These are phyloP conservation scores for Sitobion miscanthi DNA, from an alignment of 1,140 invertebrate species.

Conservation along the genomic window DNA sequence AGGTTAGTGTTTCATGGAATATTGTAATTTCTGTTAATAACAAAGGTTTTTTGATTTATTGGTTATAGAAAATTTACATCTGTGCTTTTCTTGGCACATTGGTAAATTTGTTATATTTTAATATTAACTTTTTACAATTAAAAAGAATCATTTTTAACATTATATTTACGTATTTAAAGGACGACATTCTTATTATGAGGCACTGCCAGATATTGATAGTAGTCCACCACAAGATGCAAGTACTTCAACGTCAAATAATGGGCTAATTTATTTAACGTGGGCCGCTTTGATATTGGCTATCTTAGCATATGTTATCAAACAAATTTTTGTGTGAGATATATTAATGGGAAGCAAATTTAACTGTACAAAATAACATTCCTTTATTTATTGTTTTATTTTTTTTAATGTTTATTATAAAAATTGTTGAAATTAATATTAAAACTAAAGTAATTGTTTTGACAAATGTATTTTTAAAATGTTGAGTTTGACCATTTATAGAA, in stretches of 20 bases:
- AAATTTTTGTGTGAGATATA: neutral
- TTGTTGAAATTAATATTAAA: no score
- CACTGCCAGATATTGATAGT: constrained; percentile 4
- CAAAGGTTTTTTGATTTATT: neutral
- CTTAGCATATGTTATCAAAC: neutral
- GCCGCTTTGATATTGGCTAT: constrained; percentile 12
- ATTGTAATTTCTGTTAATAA: neutral
- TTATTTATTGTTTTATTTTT: constrained; percentile 6
- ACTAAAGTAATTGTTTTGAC: neutral
- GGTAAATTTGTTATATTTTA: neutral
- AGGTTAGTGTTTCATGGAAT: neutral
- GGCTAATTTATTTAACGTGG: neutral
- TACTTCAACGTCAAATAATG: neutral
- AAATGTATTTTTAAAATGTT: neutral
- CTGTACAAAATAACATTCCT: constrained; percentile 19
- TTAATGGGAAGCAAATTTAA: neutral
- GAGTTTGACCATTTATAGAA: neutral
- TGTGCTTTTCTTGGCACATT: neutral
- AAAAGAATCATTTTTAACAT: neutral
- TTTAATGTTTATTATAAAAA: constrained; percentile 40
- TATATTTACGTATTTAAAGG: neutral
- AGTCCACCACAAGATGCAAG: neutral
- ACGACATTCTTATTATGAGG: constrained; percentile 30
- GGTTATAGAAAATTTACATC: neutral
- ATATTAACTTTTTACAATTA: neutral